Percentiles rank a stretch among this genome's conserved stretches.
phyloP scores from a whole-genome alignment of 30 jellyfish, hydroid and myxozoan genomes.

The Chironex yamaguchii region DNA sequence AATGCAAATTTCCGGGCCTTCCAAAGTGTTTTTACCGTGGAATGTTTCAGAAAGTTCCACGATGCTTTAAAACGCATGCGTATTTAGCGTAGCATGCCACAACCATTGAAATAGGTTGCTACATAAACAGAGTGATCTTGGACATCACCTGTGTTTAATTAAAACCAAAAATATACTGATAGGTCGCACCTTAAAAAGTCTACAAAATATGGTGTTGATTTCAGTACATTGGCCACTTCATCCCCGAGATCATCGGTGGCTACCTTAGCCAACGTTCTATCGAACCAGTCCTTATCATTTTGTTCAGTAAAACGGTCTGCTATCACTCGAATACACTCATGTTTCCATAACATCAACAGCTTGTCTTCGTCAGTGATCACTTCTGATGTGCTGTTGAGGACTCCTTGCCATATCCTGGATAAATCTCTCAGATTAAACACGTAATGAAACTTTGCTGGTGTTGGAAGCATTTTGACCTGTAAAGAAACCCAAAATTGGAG shows the following conservation, averaged over 20 bases:
- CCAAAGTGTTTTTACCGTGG: too few relatives aligned
- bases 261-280: slow-evolving; percentile 65
- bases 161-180: too few relatives aligned
- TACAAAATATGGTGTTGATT: slow-evolving; percentile 66
- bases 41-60: too few relatives aligned
- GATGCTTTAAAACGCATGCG: too few relatives aligned
- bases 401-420: slow-evolving; percentile 90
- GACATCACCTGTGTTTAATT: too few relatives aligned
- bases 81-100: too few relatives aligned
- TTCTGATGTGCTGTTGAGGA: slow-evolving; percentile 72
- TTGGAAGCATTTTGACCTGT: slow-evolving; percentile 84
- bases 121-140: too few relatives aligned
- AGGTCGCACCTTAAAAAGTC: slow-evolving; percentile 71
- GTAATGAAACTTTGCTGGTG: slow-evolving; percentile 84
- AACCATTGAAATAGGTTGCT: too few relatives aligned
- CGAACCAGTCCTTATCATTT: slow-evolving; percentile 83
- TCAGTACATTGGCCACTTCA: slow-evolving; percentile 32
- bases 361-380: slow-evolving; percentile 33
- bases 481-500: background rate
- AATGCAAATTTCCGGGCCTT: too few relatives aligned
- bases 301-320: slow-evolving; percentile 82
- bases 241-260: slow-evolving; percentile 85
- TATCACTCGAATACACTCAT: slow-evolving; percentile 76
- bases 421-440: slow-evolving; percentile 80
- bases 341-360: slow-evolving; percentile 73